A percentile compares a stretch with the other conserved stretches of the same genome.
These are phyloP conservation scores for Ctenosaura bakeri DNA, from an alignment of 2,797 vertebrate species.

Conservation along the genomic window DNA sequence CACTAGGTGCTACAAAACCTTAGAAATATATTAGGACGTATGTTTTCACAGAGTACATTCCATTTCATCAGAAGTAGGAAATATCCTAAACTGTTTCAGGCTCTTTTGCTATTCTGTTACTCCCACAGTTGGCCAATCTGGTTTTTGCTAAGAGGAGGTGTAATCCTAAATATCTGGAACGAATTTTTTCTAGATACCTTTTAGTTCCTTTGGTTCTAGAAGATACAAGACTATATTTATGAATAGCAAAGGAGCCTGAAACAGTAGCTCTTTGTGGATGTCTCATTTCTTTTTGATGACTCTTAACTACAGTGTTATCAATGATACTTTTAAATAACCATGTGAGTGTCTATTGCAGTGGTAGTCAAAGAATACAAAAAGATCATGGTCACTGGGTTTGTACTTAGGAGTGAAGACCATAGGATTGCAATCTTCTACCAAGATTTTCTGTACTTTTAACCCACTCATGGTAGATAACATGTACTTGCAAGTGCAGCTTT, in stretches of 20 bases:
- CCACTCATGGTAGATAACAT: background rate
- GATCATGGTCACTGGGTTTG: conserved; percentile 14
- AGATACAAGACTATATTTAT: too few species aligned
- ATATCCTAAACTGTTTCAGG: too few species aligned
- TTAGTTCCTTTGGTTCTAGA: too few species aligned
- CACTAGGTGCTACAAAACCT: too few species aligned
- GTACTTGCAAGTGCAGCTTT: background rate
- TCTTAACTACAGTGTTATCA: background rate
- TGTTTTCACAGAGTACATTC: too few species aligned
- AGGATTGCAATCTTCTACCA: background rate
- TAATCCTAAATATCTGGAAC: background rate
- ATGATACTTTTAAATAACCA: conserved; percentile 43
- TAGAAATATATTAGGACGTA: too few species aligned
- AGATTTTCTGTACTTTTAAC: background rate
- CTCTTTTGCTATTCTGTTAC: background rate
- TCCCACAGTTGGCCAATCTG: background rate
- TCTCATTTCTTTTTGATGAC: background rate
- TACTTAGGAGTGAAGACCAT: background rate
- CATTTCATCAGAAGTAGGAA: too few species aligned
- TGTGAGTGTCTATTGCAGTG: conserved; percentile 55
- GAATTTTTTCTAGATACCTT: too few species aligned
- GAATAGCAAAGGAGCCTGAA: too few species aligned
- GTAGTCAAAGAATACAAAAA: conserved; percentile 49
- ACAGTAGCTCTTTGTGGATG: background rate
- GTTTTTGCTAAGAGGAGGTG: background rate